phyloP scores from a whole-genome alignment of 2,797 vertebrate species.

The Corythornis leucogaster region DNA sequence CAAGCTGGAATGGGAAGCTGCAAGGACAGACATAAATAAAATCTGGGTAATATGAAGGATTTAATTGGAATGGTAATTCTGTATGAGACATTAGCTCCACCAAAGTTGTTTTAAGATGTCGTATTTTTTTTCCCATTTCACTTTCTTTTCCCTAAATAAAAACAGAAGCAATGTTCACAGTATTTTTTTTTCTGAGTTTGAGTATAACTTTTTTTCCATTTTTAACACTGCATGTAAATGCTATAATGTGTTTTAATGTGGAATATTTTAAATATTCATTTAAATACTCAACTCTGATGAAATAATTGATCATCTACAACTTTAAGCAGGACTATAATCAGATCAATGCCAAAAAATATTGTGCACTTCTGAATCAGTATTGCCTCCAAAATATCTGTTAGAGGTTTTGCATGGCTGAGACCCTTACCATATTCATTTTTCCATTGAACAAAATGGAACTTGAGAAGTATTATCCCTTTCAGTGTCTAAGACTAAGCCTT shows the following conservation, averaged over 20 bases:
- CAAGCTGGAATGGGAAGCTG: slow-evolving; percentile 9
- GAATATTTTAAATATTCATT: background rate
- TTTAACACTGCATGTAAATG: background rate
- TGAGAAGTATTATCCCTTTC: background rate
- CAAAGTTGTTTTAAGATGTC: background rate
- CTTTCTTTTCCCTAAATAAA: background rate
- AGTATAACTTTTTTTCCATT: background rate
- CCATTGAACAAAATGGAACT: background rate
- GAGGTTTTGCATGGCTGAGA: background rate
- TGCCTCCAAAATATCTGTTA: background rate
- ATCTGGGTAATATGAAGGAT: background rate
- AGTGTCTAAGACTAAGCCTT: background rate
- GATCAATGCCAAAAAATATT: background rate
- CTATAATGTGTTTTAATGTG: background rate
- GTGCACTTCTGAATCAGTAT: background rate
- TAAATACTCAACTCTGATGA: background rate
- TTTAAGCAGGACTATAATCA: background rate
- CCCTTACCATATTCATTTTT: background rate
- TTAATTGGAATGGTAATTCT: slow-evolving; percentile 14
- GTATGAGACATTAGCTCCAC: background rate
- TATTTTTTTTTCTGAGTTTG: background rate
- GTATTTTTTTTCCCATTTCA: background rate
- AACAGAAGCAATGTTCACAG: background rate
- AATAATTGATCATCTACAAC: background rate
- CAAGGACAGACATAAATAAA: background rate